These are phyloP conservation scores for Dendrolimus houi DNA, from an alignment of 2,888 invertebrate genomes.

Conservation along the genomic window DNA sequence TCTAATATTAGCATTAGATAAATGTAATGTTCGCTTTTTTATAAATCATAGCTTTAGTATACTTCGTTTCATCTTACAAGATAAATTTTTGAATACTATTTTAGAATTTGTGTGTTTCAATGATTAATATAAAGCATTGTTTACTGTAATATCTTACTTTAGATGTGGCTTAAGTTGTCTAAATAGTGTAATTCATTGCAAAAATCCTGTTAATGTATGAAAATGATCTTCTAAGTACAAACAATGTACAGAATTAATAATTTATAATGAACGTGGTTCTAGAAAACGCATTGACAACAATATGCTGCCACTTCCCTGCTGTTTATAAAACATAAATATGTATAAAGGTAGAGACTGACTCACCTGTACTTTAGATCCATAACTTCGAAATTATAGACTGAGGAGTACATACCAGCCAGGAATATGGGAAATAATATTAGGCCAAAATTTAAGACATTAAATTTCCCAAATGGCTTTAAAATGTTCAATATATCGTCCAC, in stretches of 20 bases:
- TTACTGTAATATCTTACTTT: too few species aligned
- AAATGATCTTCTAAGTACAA: neutral
- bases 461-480: conserved; percentile 57
- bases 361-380: conserved; percentile 66
- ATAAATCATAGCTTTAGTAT: too few species aligned
- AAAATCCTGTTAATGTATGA: too few species aligned
- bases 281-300: neutral
- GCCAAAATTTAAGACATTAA: conserved; percentile 52
- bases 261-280: neutral
- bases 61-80: too few species aligned
- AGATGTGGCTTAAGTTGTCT: too few species aligned
- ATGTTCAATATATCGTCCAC: conserved; percentile 62
- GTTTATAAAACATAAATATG: conserved; percentile 1
- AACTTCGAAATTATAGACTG: conserved; percentile 66
- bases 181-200: too few species aligned
- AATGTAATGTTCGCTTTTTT: too few species aligned
- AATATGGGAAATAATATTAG: conserved; percentile 60
- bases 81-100: too few species aligned
- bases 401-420: conserved; percentile 61
- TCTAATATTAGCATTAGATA: too few species aligned
- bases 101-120: too few species aligned
- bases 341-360: conserved; percentile 10
- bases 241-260: neutral
- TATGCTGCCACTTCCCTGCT: neutral
- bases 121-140: too few species aligned